Percentiles rank a stretch among this genome's conserved stretches.
Evolutionary conservation across 2,888 invertebrate species (phyloP).

Genomic region (Eupithecia abbreviata): DNA sequence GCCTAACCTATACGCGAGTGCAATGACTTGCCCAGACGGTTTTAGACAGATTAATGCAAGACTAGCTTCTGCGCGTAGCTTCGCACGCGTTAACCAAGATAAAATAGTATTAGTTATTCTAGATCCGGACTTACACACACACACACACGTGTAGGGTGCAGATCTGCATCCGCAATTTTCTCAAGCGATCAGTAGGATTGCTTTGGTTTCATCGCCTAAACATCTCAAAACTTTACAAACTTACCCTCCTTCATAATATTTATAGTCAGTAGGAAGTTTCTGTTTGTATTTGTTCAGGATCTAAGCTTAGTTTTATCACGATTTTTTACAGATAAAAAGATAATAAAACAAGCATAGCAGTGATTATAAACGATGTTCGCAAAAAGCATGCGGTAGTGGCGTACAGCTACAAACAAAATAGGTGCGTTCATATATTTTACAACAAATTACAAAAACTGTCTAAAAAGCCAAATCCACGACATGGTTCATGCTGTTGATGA

Average conservation of each 20-base stretch:
- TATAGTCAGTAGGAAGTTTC: background rate
- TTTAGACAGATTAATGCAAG: conserved; percentile 6
- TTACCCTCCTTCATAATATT: background rate
- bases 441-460: background rate
- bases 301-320: background rate
- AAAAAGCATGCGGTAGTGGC: background rate
- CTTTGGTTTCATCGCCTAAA: too few species aligned
- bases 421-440: background rate
- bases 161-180: too few species aligned
- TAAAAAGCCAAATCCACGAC: background rate
- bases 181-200: background rate
- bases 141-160: too few species aligned
- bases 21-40: conserved; percentile 26
- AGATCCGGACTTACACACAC: background rate
- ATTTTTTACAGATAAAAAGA: background rate
- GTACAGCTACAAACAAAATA: background rate
- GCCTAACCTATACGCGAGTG: conserved; percentile 32
- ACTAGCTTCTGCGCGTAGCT: background rate
- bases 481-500: background rate
- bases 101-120: background rate
- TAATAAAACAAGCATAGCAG: background rate
- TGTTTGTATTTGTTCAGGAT: background rate
- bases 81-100: background rate
- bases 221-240: too few species aligned
- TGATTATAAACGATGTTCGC: background rate